Percentiles rank a stretch among this genome's conserved stretches.
Conservation (phyloP, 2,888 invertebrate species). For the Aplocera efformata region DNA sequence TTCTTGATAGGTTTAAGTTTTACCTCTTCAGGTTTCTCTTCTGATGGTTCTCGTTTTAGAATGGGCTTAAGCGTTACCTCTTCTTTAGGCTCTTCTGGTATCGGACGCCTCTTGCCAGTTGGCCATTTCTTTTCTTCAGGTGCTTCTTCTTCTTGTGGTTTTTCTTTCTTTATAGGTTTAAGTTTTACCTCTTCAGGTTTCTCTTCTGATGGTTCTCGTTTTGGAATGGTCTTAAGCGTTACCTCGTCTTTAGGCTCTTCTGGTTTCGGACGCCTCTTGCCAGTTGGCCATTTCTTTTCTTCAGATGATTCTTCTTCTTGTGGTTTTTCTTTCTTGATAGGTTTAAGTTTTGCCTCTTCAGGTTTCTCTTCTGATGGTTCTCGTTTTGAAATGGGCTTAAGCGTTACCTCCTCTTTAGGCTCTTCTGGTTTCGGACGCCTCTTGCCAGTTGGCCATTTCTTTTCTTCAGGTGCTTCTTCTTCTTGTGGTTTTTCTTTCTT, state of each 20-base stretch:
- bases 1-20: conserved; percentile 31
- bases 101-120: conserved; percentile 32
- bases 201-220: conserved; percentile 35
- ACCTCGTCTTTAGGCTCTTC: conserved; percentile 44
- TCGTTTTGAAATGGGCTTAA: neutral
- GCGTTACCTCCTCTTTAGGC: neutral
- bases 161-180: conserved; percentile 29
- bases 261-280: conserved; percentile 33
- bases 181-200: conserved; percentile 20
- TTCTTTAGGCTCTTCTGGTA: conserved; percentile 39
- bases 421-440: conserved; percentile 30
- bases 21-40: conserved; percentile 58
- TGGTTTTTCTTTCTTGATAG: conserved; percentile 38
- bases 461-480: conserved; percentile 48
- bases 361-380: conserved; percentile 55
- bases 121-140: conserved; percentile 50
- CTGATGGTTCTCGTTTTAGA: conserved; percentile 50
- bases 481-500: conserved; percentile 35
- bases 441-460: conserved; percentile 36
- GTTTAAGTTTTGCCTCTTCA: conserved; percentile 38
- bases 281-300: conserved; percentile 41
- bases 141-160: conserved; percentile 59
- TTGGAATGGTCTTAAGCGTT: conserved; percentile 45
- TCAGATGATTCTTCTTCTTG: conserved; percentile 26
- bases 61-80: conserved; percentile 69